Percentiles rank a stretch among this genome's conserved stretches.
Evolutionary conservation across 2,888 invertebrate genomes (phyloP).

Genomic region (Nezara viridula): DNA sequence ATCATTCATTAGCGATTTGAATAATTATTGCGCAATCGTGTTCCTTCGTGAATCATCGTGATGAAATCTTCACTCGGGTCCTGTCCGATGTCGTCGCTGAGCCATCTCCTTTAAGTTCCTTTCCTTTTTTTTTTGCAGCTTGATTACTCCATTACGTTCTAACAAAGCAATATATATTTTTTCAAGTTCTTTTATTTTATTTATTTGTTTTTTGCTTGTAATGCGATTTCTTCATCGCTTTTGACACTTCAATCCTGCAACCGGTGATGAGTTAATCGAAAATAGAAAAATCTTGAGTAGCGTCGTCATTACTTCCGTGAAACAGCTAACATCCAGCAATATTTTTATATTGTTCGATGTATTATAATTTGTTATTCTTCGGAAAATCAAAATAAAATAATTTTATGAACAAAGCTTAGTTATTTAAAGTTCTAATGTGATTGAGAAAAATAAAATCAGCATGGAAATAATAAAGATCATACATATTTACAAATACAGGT

Average conservation of each 20-base stretch:
- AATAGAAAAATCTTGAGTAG: too few species aligned
- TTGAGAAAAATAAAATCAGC: too few species aligned
- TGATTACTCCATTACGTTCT: not conserved
- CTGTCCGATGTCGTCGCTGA: not conserved
- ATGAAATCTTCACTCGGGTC: not conserved
- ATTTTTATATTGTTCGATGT: too few species aligned
- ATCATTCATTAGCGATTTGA: not conserved
- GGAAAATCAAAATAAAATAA: too few species aligned
- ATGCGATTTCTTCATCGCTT: not conserved
- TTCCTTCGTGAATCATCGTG: not conserved
- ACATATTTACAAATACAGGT: too few species aligned
- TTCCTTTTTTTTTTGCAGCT: not conserved
- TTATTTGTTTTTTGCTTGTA: not conserved
- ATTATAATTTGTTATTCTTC: too few species aligned
- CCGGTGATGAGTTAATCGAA: not conserved
- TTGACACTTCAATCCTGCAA: not conserved
- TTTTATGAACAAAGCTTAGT: too few species aligned
- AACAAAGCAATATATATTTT: constrained; percentile 15
- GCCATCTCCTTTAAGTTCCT: not conserved
- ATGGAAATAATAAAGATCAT: too few species aligned
- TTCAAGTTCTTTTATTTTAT: not conserved
- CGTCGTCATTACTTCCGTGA: too few species aligned
- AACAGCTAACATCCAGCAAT: too few species aligned
- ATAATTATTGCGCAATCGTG: not conserved
- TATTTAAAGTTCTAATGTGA: too few species aligned